phyloP scores from a whole-genome alignment of 2,113 vertebrate genomes.

The mouse (Mus musculus) region DNA sequence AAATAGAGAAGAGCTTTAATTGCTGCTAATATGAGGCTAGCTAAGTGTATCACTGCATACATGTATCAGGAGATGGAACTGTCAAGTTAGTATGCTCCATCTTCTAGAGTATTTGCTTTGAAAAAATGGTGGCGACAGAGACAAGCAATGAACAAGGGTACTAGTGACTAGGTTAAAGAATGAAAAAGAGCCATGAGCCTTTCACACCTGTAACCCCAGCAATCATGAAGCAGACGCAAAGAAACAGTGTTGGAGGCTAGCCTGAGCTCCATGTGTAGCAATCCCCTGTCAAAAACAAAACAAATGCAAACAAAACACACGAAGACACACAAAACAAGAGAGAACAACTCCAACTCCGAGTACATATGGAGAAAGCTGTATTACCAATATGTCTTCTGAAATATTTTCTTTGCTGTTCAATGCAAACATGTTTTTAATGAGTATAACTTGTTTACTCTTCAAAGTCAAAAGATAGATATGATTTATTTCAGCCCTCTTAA shows the following conservation, averaged over 20 bases:
- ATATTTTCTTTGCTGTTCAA: not conserved
- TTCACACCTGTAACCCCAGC: not conserved
- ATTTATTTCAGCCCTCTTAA: not conserved
- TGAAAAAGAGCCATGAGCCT: not conserved
- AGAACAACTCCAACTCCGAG: not conserved
- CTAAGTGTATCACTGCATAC: not conserved
- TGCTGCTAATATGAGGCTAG: not conserved
- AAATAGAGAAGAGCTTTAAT: slow-evolving; percentile 23
- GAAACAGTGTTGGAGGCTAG: not conserved
- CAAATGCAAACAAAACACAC: not conserved
- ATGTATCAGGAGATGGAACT: not conserved
- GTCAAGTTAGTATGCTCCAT: not conserved
- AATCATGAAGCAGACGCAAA: not conserved
- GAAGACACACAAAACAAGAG: not conserved
- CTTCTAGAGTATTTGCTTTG: not conserved
- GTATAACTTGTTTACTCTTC: not conserved
- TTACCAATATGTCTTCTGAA: not conserved
- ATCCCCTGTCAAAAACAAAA: not conserved
- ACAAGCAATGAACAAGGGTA: not conserved
- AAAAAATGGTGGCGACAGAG: not conserved
- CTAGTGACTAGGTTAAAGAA: not conserved
- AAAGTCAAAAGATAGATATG: slow-evolving; percentile 16
- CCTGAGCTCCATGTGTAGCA: not conserved
- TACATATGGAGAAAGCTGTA: not conserved
- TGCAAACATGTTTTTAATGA: slow-evolving; percentile 14